These are phyloP conservation scores for Platypus cylindrus DNA, from an alignment of 2,888 invertebrate species.

Conservation along the genomic window DNA sequence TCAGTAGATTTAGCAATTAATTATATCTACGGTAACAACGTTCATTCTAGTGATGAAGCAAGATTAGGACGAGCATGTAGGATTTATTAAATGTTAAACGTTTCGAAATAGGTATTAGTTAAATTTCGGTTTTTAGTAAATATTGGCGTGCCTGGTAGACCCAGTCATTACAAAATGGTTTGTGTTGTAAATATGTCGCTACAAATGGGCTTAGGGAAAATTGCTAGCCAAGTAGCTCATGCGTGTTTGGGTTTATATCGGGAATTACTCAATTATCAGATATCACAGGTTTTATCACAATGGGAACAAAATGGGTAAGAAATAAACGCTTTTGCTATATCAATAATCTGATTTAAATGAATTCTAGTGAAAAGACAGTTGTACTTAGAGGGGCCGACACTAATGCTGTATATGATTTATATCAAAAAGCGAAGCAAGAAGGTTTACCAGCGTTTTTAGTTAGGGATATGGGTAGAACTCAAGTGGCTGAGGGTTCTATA, in stretches of 20 bases:
- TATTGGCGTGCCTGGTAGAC: too few relatives aligned
- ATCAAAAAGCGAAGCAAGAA: constrained; percentile 26
- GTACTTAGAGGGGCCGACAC: constrained; percentile 33
- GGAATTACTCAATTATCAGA: constrained; percentile 33
- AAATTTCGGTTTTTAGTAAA: constrained; percentile 5
- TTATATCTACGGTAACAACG: constrained; percentile 40
- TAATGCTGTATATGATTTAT: constrained; percentile 31
- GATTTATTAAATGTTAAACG: background rate
- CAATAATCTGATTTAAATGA: background rate
- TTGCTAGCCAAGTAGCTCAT: constrained; percentile 47
- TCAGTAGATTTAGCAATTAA: constrained; percentile 41
- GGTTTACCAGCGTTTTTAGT: constrained; percentile 26
- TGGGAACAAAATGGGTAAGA: constrained; percentile 40
- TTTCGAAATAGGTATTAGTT: background rate
- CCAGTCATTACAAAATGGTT: constrained; percentile 49
- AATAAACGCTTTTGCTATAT: constrained; percentile 2
- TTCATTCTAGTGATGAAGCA: constrained; percentile 21
- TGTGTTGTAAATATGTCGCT: constrained; percentile 48
- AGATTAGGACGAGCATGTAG: constrained; percentile 1
- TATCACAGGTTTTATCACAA: constrained; percentile 35
- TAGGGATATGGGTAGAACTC: constrained; percentile 34
- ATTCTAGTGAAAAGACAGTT: constrained; percentile 35
- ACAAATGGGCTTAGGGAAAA: constrained; percentile 50
- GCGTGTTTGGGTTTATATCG: constrained; percentile 45
- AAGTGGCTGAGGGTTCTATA: constrained; percentile 35